Percentiles rank a stretch among this genome's conserved stretches.
These are phyloP conservation scores for Harpegnathos saltator DNA, from an alignment of 1,140 invertebrate species.

Conservation along the genomic window DNA sequence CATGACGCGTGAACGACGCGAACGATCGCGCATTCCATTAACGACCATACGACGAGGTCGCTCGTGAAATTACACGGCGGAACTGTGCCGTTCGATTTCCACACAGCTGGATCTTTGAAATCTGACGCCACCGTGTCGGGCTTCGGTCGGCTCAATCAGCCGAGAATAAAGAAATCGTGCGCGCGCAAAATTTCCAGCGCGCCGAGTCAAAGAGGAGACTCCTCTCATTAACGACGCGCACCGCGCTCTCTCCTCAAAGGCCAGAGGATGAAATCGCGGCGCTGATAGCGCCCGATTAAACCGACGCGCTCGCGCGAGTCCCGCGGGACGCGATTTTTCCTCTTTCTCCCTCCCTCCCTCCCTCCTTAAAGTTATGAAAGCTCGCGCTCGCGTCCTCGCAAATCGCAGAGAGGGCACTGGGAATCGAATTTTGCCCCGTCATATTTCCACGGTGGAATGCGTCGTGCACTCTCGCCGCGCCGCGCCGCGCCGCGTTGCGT, in stretches of 20 bases:
- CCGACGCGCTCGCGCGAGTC: not conserved
- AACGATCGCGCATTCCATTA: too few species aligned
- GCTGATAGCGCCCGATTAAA: slow-evolving; percentile 52
- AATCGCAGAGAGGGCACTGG: slow-evolving; percentile 37
- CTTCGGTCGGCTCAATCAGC: slow-evolving; percentile 14
- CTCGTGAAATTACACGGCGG: not conserved
- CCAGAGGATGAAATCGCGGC: slow-evolving; percentile 21
- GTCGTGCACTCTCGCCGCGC: slow-evolving; percentile 32
- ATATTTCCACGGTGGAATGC: slow-evolving; percentile 61
- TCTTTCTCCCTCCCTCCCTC: too few species aligned
- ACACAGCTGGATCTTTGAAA: slow-evolving; percentile 17
- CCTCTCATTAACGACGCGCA: slow-evolving; percentile 47
- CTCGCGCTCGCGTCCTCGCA: not conserved
- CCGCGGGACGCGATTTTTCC: slow-evolving; percentile 1
- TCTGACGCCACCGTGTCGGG: not conserved
- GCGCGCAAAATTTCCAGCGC: slow-evolving; percentile 11
- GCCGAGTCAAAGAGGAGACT: slow-evolving; percentile 52
- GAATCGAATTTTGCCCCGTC: slow-evolving; percentile 51
- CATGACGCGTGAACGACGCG: too few species aligned
- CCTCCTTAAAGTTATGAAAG: slow-evolving; percentile 49
- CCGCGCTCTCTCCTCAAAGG: not conserved
- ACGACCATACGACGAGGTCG: slow-evolving; percentile 9
- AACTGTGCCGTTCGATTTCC: slow-evolving; percentile 21
- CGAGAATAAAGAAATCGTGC: slow-evolving; percentile 15
- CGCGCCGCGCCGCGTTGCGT: not conserved